Base-by-base conservation (phyloP, 2,113 vertebrate genomes). In the Channa maculata region DNA sequence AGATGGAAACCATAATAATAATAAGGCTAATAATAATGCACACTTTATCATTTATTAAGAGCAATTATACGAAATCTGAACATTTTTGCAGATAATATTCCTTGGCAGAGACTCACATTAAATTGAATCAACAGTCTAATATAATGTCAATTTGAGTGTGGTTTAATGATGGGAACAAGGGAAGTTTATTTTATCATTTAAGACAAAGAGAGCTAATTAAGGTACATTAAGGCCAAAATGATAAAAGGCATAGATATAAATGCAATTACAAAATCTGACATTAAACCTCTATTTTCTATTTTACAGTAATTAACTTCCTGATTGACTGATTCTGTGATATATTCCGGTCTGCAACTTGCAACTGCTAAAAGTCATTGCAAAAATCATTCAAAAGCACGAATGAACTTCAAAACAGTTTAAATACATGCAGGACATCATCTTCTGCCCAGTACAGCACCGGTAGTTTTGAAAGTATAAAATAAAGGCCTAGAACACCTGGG, bases 291-390 rank as follows among this genome's bases (percentile, higher is more conserved):
- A 3, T 62, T 79, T 53, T 60, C 43, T 37, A 24, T 24, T 24
- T 24, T 24, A 24, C 24, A 24, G 24, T 75, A 59, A 70, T 80
- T 77, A 79, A 61, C 36, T 55, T 52, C 11, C 41, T 52, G 36
- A 58, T 14, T 5, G 44, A 67, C 67, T 41, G 36, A 51, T 54
- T 36, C n/a, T 8, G 39, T 58, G 58, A 68, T 14, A 59, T 51
- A 51, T 7, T 24, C 3, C 9, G 36, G 24, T 37, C 49, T 33
- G 11, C n/a, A 53, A 53, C 48, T 49, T 61, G 24, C 38, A 69
- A 45, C 37, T 3, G n/a, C n/a, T n/a, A n/a, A n/a, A n/a, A n/a
- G n/a, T n/a, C n/a, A n/a, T n/a, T n/a, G 3, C 11, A 61, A 36
- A 53, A 15, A 61, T 9, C 14, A 55, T 9, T 38, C 1, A 12